Evolutionary conservation across 2,888 invertebrate species (phyloP).

Genomic region (Agapetus fuscipes): DNA sequence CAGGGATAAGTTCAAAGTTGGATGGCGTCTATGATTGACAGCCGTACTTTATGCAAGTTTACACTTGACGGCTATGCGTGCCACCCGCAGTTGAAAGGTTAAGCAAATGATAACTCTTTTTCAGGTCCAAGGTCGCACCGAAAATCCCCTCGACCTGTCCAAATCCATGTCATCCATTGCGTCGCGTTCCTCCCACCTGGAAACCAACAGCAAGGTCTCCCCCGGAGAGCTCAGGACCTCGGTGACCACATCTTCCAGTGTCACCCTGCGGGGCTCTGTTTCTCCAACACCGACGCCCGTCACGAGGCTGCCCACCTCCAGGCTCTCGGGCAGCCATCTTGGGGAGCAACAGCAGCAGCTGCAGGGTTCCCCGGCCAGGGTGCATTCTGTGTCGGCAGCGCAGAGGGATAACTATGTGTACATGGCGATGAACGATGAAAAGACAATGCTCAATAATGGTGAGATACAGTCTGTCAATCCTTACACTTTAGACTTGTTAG

Average conservation of each 20-base stretch:
- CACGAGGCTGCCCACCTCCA: not conserved
- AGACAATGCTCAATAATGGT: too few species aligned
- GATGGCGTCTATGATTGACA: too few species aligned
- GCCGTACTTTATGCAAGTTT: too few species aligned
- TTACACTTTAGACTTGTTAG: too few species aligned
- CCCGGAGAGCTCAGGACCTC: conserved; percentile 23
- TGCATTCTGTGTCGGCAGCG: not conserved
- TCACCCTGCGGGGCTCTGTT: conserved; percentile 21
- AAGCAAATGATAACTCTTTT: conserved; percentile 4
- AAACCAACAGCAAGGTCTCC: conserved; percentile 27
- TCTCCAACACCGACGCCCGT: conserved; percentile 2
- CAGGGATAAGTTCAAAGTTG: too few species aligned
- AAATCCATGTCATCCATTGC: conserved; percentile 24
- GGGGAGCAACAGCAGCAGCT: not conserved
- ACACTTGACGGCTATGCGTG: too few species aligned
- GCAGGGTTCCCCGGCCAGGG: not conserved
- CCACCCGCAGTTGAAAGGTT: too few species aligned
- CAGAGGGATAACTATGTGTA: too few species aligned
- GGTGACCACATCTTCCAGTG: conserved; percentile 21
- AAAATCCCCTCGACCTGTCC: conserved; percentile 25
- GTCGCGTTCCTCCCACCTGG: conserved; percentile 21
- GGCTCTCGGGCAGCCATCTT: not conserved
- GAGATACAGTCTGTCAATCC: too few species aligned
- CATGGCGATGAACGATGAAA: too few species aligned
- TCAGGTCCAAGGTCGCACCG: conserved; percentile 13